Evolutionary conservation across 2,888 invertebrate species (phyloP), one percentile per base, ranked within the genome.

Genomic region (Leptothorax acervorum): DNA sequence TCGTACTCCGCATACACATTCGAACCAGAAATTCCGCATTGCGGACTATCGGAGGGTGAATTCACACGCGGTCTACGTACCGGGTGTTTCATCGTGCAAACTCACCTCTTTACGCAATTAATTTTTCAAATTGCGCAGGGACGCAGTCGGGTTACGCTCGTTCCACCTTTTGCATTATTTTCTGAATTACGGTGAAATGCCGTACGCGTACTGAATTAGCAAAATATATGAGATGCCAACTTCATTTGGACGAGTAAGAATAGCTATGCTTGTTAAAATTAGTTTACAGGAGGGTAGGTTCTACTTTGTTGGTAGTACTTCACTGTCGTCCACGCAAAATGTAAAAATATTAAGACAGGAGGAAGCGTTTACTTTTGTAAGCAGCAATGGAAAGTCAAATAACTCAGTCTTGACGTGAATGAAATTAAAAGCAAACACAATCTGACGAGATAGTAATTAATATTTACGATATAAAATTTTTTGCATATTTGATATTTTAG

Each of bases 11-110:
- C 87, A 87, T 87, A 87, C 86, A 92, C 90, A 90, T 91, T 92
- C 90, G 90, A 90, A 90, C 90, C 87, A 86, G 91, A 91, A 92
- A 92, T 92, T 92, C 93, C 92, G 93, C 94, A 92, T 90, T 93
- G 92, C 93, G 93, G 92, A 93, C 92, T 91, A 93, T 93, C 90
- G 93, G 93, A 83, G 88, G 89, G 88, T 92, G 90, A 91, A 93
- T 93, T 92, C 90, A 85, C 90, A 90, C 88, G 89, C 86, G 87
- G 81, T 71, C 86, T 84, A 86, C 84, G 85, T 91, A 91, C 87
- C 85, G 91, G 87, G 85, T 88, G 89, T 55, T 81, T 87, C 87
- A 66, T 51, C 63, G 78, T 65, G 79, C 74, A 28, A 71, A 55
- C 66, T 65, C 9, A 60, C 35, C 68, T 76, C 65, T 85, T 65